These are phyloP conservation scores for Abrostola tripartita DNA, from an alignment of 2,888 invertebrate species.

Conservation along the genomic window DNA sequence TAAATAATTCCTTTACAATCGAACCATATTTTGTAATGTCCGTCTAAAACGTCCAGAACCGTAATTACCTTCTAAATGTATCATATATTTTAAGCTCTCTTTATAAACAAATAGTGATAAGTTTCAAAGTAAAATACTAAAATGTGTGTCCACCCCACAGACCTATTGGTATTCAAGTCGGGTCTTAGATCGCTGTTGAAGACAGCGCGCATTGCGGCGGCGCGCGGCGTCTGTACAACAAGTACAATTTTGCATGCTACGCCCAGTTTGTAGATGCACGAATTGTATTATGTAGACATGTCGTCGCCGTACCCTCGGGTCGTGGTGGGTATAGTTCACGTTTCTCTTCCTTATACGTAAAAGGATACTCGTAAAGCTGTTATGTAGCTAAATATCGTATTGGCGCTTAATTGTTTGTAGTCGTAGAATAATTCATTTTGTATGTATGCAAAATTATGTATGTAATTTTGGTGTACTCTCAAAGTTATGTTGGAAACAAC, in stretches of 20 bases:
- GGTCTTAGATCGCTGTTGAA: slow-evolving; percentile 16
- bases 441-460: too few species aligned
- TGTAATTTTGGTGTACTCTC: too few species aligned
- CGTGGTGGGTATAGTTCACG: slow-evolving; percentile 35
- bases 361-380: neutral
- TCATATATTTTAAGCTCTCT: neutral
- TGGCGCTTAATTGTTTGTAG: too few species aligned
- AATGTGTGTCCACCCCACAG: neutral
- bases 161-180: slow-evolving; percentile 35
- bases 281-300: slow-evolving; percentile 48
- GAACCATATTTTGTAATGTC: too few species aligned
- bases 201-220: slow-evolving; percentile 24
- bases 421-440: too few species aligned
- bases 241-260: slow-evolving; percentile 37
- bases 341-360: slow-evolving; percentile 18
- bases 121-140: neutral
- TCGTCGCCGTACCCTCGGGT: slow-evolving; percentile 31
- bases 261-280: slow-evolving; percentile 29
- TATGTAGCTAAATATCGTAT: neutral
- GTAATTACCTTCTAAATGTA: neutral
- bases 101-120: neutral
- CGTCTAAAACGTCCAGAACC: too few species aligned
- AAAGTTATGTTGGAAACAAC: too few species aligned
- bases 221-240: slow-evolving; percentile 23
- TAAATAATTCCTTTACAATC: too few species aligned